phyloP scores from a whole-genome alignment of 2,797 vertebrate genomes.

The Lutjanus argentimaculatus region DNA sequence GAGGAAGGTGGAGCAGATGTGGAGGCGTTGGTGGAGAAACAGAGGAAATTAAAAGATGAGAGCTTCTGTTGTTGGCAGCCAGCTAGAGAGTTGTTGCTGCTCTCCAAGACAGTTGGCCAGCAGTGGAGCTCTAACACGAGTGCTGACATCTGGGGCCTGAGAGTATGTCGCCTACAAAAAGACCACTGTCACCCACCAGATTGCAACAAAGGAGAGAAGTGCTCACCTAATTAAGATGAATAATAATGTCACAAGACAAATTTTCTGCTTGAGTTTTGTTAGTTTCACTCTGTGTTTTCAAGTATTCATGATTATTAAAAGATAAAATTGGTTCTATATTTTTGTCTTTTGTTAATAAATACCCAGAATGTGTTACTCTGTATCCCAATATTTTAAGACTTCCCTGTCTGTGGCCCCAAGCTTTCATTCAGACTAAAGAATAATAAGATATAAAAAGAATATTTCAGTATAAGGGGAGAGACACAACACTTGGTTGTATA shows the following conservation, averaged over 20 bases:
- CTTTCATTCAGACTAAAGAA: not conserved
- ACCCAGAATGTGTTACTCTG: not conserved
- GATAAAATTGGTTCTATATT: not conserved
- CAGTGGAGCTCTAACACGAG: conserved; percentile 23
- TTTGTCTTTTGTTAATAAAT: not conserved
- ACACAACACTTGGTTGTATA: too few relatives aligned
- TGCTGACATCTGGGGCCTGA: conserved; percentile 47
- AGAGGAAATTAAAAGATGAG: conserved; percentile 23
- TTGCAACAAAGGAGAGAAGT: conserved; percentile 7
- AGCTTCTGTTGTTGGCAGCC: conserved; percentile 32
- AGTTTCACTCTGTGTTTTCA: not conserved
- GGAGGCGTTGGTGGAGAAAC: conserved; percentile 1
- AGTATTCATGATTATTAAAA: not conserved
- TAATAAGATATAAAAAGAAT: too few relatives aligned
- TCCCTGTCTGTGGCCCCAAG: not conserved
- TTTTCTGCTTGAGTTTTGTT: conserved; percentile 24
- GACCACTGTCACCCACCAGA: conserved; percentile 1
- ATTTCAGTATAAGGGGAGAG: too few relatives aligned
- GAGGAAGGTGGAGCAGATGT: conserved; percentile 19
- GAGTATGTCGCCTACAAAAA: conserved; percentile 34
- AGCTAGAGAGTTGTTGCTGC: conserved; percentile 5
- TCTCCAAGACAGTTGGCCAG: conserved; percentile 12
- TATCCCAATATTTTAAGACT: not conserved
- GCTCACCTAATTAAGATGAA: conserved; percentile 47
- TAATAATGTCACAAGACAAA: conserved; percentile 29